Evolutionary conservation across 2,888 invertebrate species (phyloP), one percentile per base, ranked within the genome.

Genomic region (Epinotia nisella): DNA sequence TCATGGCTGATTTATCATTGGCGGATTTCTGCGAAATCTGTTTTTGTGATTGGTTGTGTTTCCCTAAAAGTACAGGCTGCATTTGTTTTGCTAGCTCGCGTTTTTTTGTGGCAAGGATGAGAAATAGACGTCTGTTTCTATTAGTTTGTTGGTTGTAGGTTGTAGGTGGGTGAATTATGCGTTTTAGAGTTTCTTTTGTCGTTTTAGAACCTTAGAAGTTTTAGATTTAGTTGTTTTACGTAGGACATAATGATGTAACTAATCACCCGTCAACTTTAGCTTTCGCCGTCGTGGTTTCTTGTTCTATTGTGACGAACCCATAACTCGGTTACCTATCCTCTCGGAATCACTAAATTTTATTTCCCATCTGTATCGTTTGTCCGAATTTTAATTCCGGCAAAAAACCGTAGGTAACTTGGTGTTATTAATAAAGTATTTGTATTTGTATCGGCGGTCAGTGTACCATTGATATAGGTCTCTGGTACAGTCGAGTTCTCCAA

Each of bases 1-100:
- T 73, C 70, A 67, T 39, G 29, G 51, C 17, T 70, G 68, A 71
- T 75, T 75, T 71, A 75, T 75, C 56, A 77, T 76, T 77, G 76
- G 72, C 35, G 41, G 73, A 61, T 72, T 72, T 39, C 53, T 41
- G 55, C 45, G 29, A 64, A 73, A 69, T 62, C 39, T 0, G 68
- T 68, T 64, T 73, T 68, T 73, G 62, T 68, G 51, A 73, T 73
- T 68, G 67, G 67, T 45, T 58, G 49, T 29, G 9, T 45, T 45
- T 15, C 66, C 55, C 55, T 66, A 66, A 66, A 66, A 24, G 65
- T 66, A 24, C n/a, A 41, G 39, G 39, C 35, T 60, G 41, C 15
- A 41, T 41, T 53, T 53, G 19, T 53, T 17, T 53, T 53, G 53
- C 15, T 58, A 35, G 35, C 29, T 64, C 51, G 17, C 51, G 55